These are phyloP conservation scores for Solen grandis DNA, from an alignment of 1,140 invertebrate genomes.

Conservation along the genomic window DNA sequence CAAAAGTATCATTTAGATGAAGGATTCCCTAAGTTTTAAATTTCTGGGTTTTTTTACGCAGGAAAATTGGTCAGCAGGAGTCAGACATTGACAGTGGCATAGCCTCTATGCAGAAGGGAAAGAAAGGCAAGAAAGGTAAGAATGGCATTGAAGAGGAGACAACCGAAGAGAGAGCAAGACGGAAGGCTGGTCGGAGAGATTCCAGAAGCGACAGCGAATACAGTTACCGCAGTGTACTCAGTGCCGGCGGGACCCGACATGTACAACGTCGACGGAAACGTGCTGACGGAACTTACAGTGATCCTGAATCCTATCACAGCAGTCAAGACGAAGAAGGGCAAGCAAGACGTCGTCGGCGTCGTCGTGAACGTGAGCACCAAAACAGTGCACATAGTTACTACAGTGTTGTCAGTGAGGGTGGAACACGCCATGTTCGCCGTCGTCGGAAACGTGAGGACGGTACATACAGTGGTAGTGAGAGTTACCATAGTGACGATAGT, in stretches of 20 bases:
- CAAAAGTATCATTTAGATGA: too few species aligned
- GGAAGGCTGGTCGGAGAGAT: conserved; percentile 72
- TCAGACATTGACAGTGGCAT: conserved; percentile 70
- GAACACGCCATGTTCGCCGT: conserved; percentile 76
- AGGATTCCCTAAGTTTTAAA: too few species aligned
- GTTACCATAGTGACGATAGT: conserved; percentile 78
- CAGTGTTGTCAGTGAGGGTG: conserved; percentile 77
- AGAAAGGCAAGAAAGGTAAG: conserved; percentile 58
- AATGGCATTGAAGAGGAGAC: conserved; percentile 66
- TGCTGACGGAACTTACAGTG: conserved; percentile 77
- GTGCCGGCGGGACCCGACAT: conserved; percentile 77
- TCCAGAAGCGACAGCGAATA: conserved; percentile 77
- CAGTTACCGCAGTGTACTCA: conserved; percentile 76
- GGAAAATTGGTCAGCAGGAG: conserved; percentile 66
- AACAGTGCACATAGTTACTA: conserved; percentile 79
- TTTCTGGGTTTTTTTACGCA: too few species aligned
- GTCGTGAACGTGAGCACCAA: conserved; percentile 70
- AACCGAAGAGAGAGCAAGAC: conserved; percentile 59
- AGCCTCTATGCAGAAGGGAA: conserved; percentile 67
- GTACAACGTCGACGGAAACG: conserved; percentile 73
- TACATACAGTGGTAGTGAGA: conserved; percentile 76
- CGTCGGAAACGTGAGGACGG: conserved; percentile 74
- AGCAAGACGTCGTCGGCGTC: conserved; percentile 70
- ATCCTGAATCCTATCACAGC: conserved; percentile 77
- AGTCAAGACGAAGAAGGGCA: conserved; percentile 73